These are phyloP conservation scores for Augiades crinisus DNA, from an alignment of 2,888 invertebrate species.

Conservation along the genomic window DNA sequence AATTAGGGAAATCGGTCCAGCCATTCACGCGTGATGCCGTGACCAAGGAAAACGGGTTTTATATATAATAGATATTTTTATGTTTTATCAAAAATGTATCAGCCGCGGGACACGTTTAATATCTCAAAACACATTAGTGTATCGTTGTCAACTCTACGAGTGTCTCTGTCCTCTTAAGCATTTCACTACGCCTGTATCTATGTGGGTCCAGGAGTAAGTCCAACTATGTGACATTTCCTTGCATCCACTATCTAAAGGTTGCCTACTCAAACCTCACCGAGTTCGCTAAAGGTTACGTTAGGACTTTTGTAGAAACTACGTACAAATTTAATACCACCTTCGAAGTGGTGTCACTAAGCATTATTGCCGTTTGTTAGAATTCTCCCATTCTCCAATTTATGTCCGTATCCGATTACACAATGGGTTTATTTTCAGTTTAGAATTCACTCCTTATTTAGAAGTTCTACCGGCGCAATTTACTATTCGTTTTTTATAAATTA, in stretches of 20 bases:
- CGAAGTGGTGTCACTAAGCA: slow-evolving; percentile 44
- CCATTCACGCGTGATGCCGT: too few species aligned
- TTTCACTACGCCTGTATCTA: slow-evolving; percentile 47
- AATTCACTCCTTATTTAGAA: slow-evolving; percentile 18
- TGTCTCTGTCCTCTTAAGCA: slow-evolving; percentile 26
- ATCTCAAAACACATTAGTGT: not conserved
- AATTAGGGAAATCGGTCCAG: too few species aligned
- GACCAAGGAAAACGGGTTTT: too few species aligned
- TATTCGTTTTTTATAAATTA: too few species aligned
- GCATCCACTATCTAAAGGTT: slow-evolving; percentile 75
- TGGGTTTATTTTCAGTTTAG: slow-evolving; percentile 22
- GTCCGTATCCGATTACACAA: slow-evolving; percentile 27
- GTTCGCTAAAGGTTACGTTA: slow-evolving; percentile 67
- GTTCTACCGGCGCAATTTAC: not conserved
- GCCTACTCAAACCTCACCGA: slow-evolving; percentile 52
- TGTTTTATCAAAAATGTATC: too few species aligned
- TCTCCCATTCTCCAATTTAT: slow-evolving; percentile 37
- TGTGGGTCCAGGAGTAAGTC: slow-evolving; percentile 69
- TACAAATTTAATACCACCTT: slow-evolving; percentile 71
- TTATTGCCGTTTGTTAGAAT: slow-evolving; percentile 42
- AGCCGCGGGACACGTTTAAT: not conserved
- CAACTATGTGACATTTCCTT: slow-evolving; percentile 79
- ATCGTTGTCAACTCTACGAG: slow-evolving; percentile 16
- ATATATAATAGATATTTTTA: too few species aligned
- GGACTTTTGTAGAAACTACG: slow-evolving; percentile 35